A percentile compares a stretch with the other conserved stretches of the same genome.
Conservation (phyloP, 2,888 invertebrate species). For the Oxyscelio sp. region DNA sequence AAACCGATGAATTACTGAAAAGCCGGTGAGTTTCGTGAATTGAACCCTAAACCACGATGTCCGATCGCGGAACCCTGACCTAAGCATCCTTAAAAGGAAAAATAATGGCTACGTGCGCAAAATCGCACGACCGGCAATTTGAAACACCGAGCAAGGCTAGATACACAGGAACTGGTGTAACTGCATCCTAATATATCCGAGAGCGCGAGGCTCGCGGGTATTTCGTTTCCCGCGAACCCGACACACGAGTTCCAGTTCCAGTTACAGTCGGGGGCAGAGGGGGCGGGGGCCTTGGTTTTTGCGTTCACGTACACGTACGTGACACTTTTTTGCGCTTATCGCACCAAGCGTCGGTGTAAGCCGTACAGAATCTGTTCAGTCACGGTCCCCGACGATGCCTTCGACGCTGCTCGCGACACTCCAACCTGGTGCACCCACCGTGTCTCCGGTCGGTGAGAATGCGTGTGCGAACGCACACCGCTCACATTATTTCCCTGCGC, state of each 20-base stretch:
- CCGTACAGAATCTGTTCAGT: slow-evolving; percentile 85
- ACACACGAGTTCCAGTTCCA: slow-evolving; percentile 81
- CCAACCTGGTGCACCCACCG: slow-evolving; percentile 85
- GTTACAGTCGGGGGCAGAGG: slow-evolving; percentile 81
- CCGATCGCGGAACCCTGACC: slow-evolving; percentile 56
- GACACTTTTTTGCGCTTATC: slow-evolving; percentile 58
- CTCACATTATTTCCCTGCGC: slow-evolving; percentile 27
- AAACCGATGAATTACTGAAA: not conserved
- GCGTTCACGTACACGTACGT: slow-evolving; percentile 37
- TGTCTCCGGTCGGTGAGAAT: slow-evolving; percentile 84
- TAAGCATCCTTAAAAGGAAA: slow-evolving; percentile 46
- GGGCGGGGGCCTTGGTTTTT: slow-evolving; percentile 29
- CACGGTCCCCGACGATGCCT: slow-evolving; percentile 85
- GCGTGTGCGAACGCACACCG: slow-evolving; percentile 71
- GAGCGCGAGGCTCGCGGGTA: slow-evolving; percentile 77
- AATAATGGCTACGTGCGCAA: slow-evolving; percentile 53
- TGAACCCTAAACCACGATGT: not conserved
- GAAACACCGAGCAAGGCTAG: slow-evolving; percentile 62
- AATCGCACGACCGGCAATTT: slow-evolving; percentile 38
- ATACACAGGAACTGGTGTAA: slow-evolving; percentile 82
- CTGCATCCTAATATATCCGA: slow-evolving; percentile 78
- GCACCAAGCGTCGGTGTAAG: slow-evolving; percentile 81
- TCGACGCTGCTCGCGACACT: slow-evolving; percentile 82
- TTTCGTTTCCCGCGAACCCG: slow-evolving; percentile 85
- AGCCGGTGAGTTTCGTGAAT: not conserved